phyloP scores from a whole-genome alignment of 2,113 vertebrate genomes.

The Saguinus imperator region DNA sequence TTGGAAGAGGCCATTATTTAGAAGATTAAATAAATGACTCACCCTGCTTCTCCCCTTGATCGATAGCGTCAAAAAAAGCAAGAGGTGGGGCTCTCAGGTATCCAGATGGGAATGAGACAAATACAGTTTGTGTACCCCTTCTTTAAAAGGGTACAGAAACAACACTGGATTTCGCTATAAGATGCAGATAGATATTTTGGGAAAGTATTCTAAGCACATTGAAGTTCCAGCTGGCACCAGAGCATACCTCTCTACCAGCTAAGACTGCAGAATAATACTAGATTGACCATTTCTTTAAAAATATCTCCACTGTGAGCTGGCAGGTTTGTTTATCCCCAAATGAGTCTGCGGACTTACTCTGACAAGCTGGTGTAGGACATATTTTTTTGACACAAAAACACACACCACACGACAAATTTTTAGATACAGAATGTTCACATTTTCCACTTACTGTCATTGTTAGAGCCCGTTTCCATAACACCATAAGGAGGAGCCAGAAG shows the following conservation, averaged over 20 bases:
- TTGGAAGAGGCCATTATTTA: background rate
- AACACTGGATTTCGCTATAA: background rate
- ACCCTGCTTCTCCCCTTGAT: background rate
- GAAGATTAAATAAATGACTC: background rate
- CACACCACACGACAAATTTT: background rate
- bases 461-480: conserved; percentile 95
- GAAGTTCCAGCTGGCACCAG: background rate
- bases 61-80: background rate
- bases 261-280: background rate
- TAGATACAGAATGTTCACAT: conserved; percentile 56
- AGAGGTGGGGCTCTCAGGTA: background rate
- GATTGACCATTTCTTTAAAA: background rate
- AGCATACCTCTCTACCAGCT: background rate
- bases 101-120: background rate
- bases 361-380: conserved; percentile 10
- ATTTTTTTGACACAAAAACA: conserved; percentile 47
- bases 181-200: background rate
- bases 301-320: background rate
- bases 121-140: background rate
- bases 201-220: background rate
- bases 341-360: conserved; percentile 28
- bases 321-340: conserved; percentile 42
- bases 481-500: conserved; percentile 96
- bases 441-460: conserved; percentile 93
- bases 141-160: background rate